Conservation (phyloP, 2,113 vertebrate genomes). For the Pandion haliaetus region DNA sequence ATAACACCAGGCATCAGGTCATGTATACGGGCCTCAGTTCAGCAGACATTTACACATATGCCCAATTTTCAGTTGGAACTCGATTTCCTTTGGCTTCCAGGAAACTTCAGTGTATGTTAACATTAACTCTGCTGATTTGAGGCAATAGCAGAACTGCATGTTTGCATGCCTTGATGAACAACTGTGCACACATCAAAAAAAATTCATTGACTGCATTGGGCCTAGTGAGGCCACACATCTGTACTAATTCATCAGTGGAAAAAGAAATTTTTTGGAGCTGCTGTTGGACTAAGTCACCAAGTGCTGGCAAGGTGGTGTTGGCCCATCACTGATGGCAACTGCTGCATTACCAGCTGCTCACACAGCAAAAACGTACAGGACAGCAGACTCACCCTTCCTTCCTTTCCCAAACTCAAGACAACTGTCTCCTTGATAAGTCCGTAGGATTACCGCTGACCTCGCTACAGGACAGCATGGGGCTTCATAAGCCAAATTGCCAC, state of each 20-base stretch:
- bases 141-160: neutral
- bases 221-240: neutral
- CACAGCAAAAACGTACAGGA: neutral
- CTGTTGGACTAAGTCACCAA: neutral
- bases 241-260: neutral
- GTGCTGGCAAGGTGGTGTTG: neutral
- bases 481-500: neutral
- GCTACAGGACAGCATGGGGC: neutral
- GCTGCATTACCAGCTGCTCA: neutral
- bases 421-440: neutral
- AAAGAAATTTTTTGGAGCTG: neutral
- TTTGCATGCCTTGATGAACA: neutral
- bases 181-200: accelerated
- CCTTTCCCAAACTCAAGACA: neutral
- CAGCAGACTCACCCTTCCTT: neutral
- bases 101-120: neutral
- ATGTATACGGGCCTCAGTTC: neutral
- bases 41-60: neutral
- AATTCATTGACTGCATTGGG: neutral
- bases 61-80: neutral
- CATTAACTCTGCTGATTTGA: neutral
- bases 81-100: neutral
- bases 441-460: neutral
- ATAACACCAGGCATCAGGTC: neutral
- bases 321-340: neutral